A percentile compares a stretch with the other conserved stretches of the same genome.
These are phyloP conservation scores for Bombylius major DNA, from an alignment of 2,888 invertebrate genomes.

Conservation along the genomic window DNA sequence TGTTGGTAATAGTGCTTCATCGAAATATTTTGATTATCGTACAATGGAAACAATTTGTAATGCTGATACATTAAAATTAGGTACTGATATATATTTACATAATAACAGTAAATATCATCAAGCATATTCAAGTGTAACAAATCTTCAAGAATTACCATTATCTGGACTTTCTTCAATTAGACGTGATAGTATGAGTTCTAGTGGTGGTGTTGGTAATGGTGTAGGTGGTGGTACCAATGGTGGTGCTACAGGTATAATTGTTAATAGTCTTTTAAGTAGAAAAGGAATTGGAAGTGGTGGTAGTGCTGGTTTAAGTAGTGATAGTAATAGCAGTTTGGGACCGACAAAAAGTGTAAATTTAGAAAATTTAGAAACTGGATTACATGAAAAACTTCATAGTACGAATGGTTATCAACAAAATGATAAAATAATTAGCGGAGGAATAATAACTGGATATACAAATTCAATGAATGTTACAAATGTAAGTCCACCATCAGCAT, in stretches of 20 bases:
- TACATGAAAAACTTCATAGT: background rate
- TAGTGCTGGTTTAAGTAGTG: conserved; percentile 21
- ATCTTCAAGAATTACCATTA: conserved; percentile 2
- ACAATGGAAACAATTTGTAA: conserved; percentile 30
- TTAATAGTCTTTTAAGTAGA: background rate
- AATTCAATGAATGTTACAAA: conserved; percentile 13
- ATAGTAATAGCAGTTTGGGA: background rate
- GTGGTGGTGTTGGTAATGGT: background rate
- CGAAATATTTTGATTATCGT: conserved; percentile 25
- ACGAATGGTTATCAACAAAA: background rate
- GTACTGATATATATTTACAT: conserved; percentile 20
- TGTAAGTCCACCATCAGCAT: conserved; percentile 37
- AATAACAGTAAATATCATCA: background rate
- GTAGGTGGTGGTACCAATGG: background rate
- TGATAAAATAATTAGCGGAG: conserved; percentile 3
- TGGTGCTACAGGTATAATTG: background rate
- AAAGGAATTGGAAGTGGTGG: background rate
- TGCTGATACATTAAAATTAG: conserved; percentile 29
- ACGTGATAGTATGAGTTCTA: background rate
- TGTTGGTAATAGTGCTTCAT: conserved; percentile 14
- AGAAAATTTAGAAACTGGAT: background rate
- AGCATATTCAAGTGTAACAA: conserved; percentile 3
- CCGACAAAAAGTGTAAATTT: background rate
- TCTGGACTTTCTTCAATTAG: background rate
- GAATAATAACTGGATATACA: conserved; percentile 4